Conservation (phyloP, 2,797 vertebrate genomes). For the Micromesistius poutassou region DNA sequence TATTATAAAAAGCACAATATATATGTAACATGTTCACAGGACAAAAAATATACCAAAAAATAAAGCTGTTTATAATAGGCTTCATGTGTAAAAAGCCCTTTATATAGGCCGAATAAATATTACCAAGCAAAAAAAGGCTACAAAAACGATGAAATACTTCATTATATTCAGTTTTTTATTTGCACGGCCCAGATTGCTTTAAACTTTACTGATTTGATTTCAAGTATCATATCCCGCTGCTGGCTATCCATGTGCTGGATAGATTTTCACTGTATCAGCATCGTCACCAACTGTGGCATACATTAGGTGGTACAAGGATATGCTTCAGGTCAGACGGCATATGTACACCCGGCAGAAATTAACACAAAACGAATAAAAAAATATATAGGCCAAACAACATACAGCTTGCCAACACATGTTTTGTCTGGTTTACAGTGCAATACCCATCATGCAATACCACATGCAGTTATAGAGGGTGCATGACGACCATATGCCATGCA, state of each 20-base stretch:
- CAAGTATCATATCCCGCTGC: not conserved
- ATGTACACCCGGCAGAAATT: slow-evolving; percentile 48
- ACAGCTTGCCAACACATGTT: slow-evolving; percentile 48
- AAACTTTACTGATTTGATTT: not conserved
- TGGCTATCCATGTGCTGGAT: not conserved
- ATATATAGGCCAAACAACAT: slow-evolving; percentile 18
- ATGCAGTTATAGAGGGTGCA: slow-evolving; percentile 68
- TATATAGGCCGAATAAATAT: not conserved
- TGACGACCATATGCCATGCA: slow-evolving; percentile 55
- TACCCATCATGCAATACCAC: slow-evolving; percentile 64
- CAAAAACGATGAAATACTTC: not conserved
- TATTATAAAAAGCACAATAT: too few species aligned
- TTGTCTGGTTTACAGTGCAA: slow-evolving; percentile 57
- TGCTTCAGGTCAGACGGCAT: slow-evolving; percentile 31
- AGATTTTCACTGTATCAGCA: not conserved
- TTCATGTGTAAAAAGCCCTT: too few species aligned
- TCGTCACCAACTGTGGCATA: slow-evolving; percentile 20
- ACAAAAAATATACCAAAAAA: too few species aligned
- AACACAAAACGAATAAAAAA: not conserved
- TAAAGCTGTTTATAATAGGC: too few species aligned
- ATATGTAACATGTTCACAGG: too few species aligned
- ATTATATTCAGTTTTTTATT: not conserved
- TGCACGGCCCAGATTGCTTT: not conserved
- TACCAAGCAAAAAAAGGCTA: not conserved
- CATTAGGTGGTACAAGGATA: slow-evolving; percentile 34